phyloP scores from a whole-genome alignment of 2,113 vertebrate species.

The Stigmatopora argus region DNA sequence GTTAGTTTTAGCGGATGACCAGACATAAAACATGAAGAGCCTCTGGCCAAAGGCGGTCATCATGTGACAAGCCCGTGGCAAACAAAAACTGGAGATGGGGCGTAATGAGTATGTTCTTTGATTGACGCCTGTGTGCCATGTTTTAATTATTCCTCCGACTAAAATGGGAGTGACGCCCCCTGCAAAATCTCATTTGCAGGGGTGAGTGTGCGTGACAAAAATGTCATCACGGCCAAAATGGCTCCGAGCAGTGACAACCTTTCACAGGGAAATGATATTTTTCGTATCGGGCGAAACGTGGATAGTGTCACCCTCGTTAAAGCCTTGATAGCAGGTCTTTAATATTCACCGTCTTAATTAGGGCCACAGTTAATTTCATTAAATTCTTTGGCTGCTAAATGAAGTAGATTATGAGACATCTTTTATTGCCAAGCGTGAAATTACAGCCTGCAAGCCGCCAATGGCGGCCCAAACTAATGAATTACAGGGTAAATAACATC shows the following conservation, averaged over 20 bases:
- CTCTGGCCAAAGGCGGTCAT: slow-evolving; percentile 17
- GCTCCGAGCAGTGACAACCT: slow-evolving; percentile 75
- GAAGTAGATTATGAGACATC: slow-evolving; percentile 99
- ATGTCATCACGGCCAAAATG: slow-evolving; percentile 73
- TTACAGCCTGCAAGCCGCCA: slow-evolving; percentile 99
- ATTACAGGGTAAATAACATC: slow-evolving; percentile 99
- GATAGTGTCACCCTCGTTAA: slow-evolving; percentile 85
- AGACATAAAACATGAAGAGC: slow-evolving; percentile 16
- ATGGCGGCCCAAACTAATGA: slow-evolving; percentile 93
- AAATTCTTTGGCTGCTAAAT: slow-evolving; percentile 99
- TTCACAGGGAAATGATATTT: slow-evolving; percentile 78
- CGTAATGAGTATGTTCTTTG: slow-evolving; percentile 40
- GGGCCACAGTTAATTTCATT: slow-evolving; percentile 99
- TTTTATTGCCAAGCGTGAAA: slow-evolving; percentile 99
- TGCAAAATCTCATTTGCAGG: slow-evolving; percentile 61
- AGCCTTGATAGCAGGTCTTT: slow-evolving; percentile 89
- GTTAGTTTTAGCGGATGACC: slow-evolving; percentile 82
- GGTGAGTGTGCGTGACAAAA: slow-evolving; percentile 73
- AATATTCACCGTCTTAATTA: slow-evolving; percentile 99
- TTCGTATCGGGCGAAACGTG: slow-evolving; percentile 79
- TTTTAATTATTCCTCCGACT: slow-evolving; percentile 61
- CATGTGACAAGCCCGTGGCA: slow-evolving; percentile 19
- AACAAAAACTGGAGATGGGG: slow-evolving; percentile 11
- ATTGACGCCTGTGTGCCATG: slow-evolving; percentile 53
- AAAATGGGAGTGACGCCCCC: slow-evolving; percentile 24